Evolutionary conservation across 2,888 invertebrate genomes (phyloP).

Genomic region (Ellobium chinense): DNA sequence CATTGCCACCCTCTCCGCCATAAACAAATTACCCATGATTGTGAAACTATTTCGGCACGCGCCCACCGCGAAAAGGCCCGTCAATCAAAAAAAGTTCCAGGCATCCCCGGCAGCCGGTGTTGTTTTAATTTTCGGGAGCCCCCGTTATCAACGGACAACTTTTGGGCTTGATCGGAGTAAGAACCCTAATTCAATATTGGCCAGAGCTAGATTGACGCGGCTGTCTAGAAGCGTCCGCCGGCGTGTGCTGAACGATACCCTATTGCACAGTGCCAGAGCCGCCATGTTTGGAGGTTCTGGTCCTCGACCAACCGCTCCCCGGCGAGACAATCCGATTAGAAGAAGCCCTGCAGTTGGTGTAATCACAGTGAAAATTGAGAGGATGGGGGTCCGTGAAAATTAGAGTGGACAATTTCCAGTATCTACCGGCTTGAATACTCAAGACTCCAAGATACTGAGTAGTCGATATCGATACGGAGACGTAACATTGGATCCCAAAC

Average conservation of each 20-base stretch:
- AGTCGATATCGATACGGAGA: too few relatives aligned
- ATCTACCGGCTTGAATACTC: too few relatives aligned
- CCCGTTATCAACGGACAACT: constrained; percentile 13
- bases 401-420: constrained; percentile 15
- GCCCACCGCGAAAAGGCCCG: background rate
- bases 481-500: too few relatives aligned
- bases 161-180: background rate
- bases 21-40: constrained; percentile 44
- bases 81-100: constrained; percentile 1
- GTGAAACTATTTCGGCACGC: constrained; percentile 40
- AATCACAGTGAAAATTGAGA: constrained; percentile 7
- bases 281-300: background rate
- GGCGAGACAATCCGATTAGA: constrained; percentile 19
- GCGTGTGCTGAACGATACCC: constrained; percentile 9
- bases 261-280: background rate
- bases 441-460: too few relatives aligned
- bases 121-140: constrained; percentile 34
- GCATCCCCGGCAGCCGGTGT: background rate
- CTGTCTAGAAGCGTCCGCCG: constrained; percentile 3
- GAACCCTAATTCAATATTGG: constrained; percentile 40
- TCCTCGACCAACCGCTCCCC: constrained; percentile 7
- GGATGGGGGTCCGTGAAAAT: background rate
- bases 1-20: constrained; percentile 3
- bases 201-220: constrained; percentile 19
- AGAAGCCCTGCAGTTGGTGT: background rate